Base-by-base conservation (phyloP, 2,888 invertebrate species). In the Agrochola lota region DNA sequence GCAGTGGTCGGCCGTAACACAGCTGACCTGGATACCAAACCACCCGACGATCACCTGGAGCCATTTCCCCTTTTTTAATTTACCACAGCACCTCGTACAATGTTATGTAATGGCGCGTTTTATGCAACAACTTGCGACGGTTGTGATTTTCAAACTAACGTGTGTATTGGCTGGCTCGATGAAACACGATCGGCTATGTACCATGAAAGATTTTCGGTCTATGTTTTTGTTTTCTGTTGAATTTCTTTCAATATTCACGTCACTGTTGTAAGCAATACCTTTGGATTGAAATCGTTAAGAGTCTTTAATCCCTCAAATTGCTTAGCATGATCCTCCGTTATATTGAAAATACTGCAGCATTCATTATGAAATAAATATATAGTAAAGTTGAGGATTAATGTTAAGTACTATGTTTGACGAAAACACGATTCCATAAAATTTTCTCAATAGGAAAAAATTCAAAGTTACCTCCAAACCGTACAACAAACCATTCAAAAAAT, bases 21-120 rank as follows among this genome's bases (percentile, higher is more conserved):
- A 57, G 78, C 81, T 89, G 88, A 89, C 88, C 88, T 83, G 89
- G 83, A 88, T 88, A 85, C 26, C 71, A 77, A 85, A 80, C 85
- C 74, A 77, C 75, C 75, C 72, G 83, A 74, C 82, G 87, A 87
- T 87, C 85, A 88, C 84, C 86, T 88, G 85, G 60, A 85, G 75
- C 77, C 35, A 87, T 88, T 89, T 87, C 83, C 79, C 35, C 77
- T 72, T 78, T 88, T 90, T 88, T 87, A 89, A 90, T 87, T 88
- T 86, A 87, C 86, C 80, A 80, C 83, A 69, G 81, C 84, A 83
- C 76, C 69, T 55, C 60, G 63, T 78, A 79, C 74, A 70, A 76
- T 73, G 74, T 78, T 80, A 67, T 80, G 43, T 77, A 81, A 74
- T 68, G 71, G 40, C 62, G 62, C 71, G 66, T 73, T 87, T 77